Conservation (phyloP, 2,888 invertebrate genomes). For the Bombyx huttoni region DNA sequence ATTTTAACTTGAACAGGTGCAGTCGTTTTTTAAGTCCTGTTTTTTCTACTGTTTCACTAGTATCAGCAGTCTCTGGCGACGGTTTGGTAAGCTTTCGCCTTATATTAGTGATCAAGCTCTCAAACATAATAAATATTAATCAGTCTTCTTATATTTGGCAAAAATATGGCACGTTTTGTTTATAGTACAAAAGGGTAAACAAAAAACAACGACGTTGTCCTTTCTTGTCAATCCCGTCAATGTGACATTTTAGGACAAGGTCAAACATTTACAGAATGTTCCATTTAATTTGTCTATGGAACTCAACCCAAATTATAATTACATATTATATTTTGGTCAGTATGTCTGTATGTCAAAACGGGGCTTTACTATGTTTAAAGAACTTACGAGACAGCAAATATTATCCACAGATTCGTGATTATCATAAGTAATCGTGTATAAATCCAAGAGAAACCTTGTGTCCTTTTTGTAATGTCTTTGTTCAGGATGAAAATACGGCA, state of each 20-base stretch:
- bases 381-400: conserved; percentile 77
- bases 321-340: too few species aligned
- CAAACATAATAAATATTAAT: conserved; percentile 60
- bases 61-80: conserved; percentile 30
- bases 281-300: conserved; percentile 31
- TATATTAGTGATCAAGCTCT: conserved; percentile 52
- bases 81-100: conserved; percentile 55
- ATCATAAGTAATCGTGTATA: conserved; percentile 89
- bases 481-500: conserved; percentile 69
- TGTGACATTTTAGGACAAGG: conserved; percentile 65
- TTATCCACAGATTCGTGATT: conserved; percentile 84
- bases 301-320: not conserved
- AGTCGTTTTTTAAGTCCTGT: conserved; percentile 42
- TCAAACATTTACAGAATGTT: conserved; percentile 23
- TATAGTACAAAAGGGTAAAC: conserved; percentile 29
- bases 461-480: conserved; percentile 90
- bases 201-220: conserved; percentile 21
- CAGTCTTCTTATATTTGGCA: conserved; percentile 57
- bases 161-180: conserved; percentile 48
- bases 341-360: too few species aligned
- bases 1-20: conserved; percentile 44
- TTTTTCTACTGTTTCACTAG: conserved; percentile 31
- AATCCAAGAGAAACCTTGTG: conserved; percentile 84
- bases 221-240: conserved; percentile 41
- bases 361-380: not conserved